phyloP scores from a whole-genome alignment of 1,140 invertebrate genomes.

The Aleiodes sp. region DNA sequence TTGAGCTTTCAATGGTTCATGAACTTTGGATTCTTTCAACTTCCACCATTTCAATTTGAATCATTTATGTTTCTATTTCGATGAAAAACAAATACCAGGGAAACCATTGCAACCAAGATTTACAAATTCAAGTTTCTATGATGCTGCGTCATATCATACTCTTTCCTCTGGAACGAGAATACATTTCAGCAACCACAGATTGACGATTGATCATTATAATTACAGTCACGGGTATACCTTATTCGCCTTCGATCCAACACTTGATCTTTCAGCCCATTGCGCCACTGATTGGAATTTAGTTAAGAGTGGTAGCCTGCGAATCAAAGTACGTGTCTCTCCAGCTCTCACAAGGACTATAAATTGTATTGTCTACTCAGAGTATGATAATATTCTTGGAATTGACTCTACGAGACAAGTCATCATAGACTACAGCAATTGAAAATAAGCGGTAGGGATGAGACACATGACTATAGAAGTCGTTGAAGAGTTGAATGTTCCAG shows the following conservation, averaged over 20 bases:
- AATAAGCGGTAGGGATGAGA: background rate
- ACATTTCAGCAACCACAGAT: too few species aligned
- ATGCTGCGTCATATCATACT: too few species aligned
- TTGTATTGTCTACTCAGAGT: background rate
- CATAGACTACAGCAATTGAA: background rate
- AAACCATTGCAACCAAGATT: slow-evolving; percentile 21
- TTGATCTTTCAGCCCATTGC: too few species aligned
- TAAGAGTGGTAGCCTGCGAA: background rate
- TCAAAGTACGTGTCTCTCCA: background rate
- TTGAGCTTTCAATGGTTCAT: slow-evolving; percentile 53
- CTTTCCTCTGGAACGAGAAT: too few species aligned
- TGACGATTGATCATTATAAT: too few species aligned
- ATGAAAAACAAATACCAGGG: slow-evolving; percentile 42
- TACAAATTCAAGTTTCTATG: too few species aligned
- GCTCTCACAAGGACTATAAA: background rate
- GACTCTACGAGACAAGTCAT: background rate
- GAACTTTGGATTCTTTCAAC: slow-evolving; percentile 50
- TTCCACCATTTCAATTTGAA: slow-evolving; percentile 47
- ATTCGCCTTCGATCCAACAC: too few species aligned
- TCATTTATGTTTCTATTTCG: slow-evolving; percentile 42
- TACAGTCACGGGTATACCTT: too few species aligned
- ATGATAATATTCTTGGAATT: background rate
- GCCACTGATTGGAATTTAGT: too few species aligned
- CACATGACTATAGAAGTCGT: too few species aligned
- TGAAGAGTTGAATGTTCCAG: too few species aligned